phyloP scores from a whole-genome alignment of 2,888 invertebrate genomes.

The Willowsia nigromaculata region DNA sequence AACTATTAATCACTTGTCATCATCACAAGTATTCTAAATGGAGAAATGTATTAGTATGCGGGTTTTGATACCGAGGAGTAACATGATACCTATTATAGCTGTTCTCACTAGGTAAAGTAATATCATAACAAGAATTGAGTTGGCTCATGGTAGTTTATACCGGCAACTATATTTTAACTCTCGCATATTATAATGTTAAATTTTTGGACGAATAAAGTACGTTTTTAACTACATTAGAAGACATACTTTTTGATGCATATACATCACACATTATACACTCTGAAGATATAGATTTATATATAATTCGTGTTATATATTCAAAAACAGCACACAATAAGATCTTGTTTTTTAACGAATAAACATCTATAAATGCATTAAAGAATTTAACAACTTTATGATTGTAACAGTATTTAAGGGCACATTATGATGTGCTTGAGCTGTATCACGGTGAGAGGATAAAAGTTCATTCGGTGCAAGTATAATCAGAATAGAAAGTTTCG shows the following conservation, averaged over 20 bases:
- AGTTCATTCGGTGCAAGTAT: not conserved
- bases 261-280: slow-evolving; percentile 10
- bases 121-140: not conserved
- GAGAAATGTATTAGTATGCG: no score
- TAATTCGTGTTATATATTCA: not conserved
- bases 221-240: not conserved
- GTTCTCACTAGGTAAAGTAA: slow-evolving; percentile 7
- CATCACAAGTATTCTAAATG: slow-evolving; percentile 20
- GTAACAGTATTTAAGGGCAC: slow-evolving; percentile 7
- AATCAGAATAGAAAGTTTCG: slow-evolving; percentile 1
- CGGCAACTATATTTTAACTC: not conserved
- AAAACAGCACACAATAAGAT: slow-evolving; percentile 6
- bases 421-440: slow-evolving; percentile 33
- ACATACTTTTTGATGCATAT: no score
- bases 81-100: no score
- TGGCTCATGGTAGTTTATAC: not conserved
- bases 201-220: slow-evolving; percentile 20
- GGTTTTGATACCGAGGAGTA: no score
- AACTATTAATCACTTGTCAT: not conserved
- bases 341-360: not conserved
- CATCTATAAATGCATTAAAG: not conserved
- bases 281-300: not conserved
- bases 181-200: not conserved
- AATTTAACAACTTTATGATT: slow-evolving; percentile 1
- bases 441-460: slow-evolving; percentile 30